Percentiles rank a stretch among this genome's conserved stretches.
These are phyloP conservation scores for Eupithecia tripunctaria DNA, from an alignment of 2,888 invertebrate species.

Conservation along the genomic window DNA sequence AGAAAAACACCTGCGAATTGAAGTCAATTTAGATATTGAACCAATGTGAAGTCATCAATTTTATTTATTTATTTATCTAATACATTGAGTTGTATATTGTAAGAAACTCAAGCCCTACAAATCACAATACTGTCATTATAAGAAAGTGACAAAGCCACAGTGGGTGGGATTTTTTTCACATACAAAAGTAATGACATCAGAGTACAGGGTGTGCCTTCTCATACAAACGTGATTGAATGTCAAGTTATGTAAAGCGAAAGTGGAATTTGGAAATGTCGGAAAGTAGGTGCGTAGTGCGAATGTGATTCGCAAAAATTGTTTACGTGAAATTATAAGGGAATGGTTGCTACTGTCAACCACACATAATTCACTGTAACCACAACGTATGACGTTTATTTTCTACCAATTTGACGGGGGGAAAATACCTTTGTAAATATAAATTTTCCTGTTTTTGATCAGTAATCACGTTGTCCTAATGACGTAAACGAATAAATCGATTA, in stretches of 20 bases:
- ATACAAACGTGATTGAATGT: slow-evolving; percentile 40
- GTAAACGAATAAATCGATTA: background rate
- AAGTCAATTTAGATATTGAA: too few species aligned
- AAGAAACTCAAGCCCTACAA: background rate
- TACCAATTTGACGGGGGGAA: background rate
- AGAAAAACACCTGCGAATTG: too few species aligned
- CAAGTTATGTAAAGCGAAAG: slow-evolving; percentile 42
- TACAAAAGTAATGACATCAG: slow-evolving; percentile 35
- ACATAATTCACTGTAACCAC: background rate
- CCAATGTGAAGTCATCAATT: too few species aligned
- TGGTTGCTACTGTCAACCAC: background rate
- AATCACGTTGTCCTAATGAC: background rate
- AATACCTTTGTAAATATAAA: background rate
- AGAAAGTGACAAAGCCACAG: slow-evolving; percentile 18
- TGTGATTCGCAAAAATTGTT: background rate
- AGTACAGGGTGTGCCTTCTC: slow-evolving; percentile 40
- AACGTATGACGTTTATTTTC: background rate
- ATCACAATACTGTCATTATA: slow-evolving; percentile 11
- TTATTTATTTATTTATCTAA: too few species aligned
- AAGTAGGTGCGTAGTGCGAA: slow-evolving; percentile 8
- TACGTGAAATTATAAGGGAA: background rate
- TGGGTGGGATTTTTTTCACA: slow-evolving; percentile 36
- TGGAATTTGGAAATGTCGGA: slow-evolving; percentile 34
- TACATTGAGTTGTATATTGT: too few species aligned
- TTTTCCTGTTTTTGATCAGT: background rate